Evolutionary conservation across 2,797 vertebrate genomes (phyloP).

Genomic region (Sciurus vulgaris): DNA sequence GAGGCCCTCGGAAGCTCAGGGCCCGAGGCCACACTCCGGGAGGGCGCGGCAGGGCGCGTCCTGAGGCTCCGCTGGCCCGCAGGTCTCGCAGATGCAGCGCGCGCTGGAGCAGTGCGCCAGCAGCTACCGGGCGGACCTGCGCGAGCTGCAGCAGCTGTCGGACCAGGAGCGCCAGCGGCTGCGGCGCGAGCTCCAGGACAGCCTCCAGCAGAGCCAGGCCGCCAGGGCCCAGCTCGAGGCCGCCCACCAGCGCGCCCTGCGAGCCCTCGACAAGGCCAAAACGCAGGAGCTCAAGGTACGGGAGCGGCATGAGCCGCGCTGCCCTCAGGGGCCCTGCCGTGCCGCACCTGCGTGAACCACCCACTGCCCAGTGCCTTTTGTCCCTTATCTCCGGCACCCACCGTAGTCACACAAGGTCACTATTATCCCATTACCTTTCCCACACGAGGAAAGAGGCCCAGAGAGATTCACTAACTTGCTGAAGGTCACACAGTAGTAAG

Average conservation of each 20-base stretch:
- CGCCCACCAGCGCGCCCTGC: conserved; percentile 84
- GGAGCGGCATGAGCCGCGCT: neutral
- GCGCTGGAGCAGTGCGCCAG: conserved; percentile 84
- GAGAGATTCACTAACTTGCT: neutral
- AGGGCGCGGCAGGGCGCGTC: neutral
- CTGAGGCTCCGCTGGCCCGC: neutral
- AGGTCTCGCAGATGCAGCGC: conserved; percentile 86
- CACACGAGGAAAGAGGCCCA: neutral
- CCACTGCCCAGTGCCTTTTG: neutral
- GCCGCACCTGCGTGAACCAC: neutral
- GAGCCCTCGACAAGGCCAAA: conserved; percentile 85
- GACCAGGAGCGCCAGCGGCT: conserved; percentile 92
- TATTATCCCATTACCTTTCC: neutral
- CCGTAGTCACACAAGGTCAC: neutral
- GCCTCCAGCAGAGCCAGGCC: conserved; percentile 91
- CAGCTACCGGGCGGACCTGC: conserved; percentile 83
- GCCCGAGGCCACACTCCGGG: no score
- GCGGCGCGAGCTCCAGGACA: conserved; percentile 92
- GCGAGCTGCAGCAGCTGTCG: conserved; percentile 88
- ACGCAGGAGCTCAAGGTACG: conserved; percentile 85
- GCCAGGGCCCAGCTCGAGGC: conserved; percentile 91
- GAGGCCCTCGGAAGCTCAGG: neutral
- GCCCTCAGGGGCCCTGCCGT: accelerated
- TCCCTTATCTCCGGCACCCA: no score
- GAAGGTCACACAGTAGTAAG: neutral